Base-by-base conservation (phyloP, 2,888 invertebrate species). In the Myopa tessellatipennis region DNA sequence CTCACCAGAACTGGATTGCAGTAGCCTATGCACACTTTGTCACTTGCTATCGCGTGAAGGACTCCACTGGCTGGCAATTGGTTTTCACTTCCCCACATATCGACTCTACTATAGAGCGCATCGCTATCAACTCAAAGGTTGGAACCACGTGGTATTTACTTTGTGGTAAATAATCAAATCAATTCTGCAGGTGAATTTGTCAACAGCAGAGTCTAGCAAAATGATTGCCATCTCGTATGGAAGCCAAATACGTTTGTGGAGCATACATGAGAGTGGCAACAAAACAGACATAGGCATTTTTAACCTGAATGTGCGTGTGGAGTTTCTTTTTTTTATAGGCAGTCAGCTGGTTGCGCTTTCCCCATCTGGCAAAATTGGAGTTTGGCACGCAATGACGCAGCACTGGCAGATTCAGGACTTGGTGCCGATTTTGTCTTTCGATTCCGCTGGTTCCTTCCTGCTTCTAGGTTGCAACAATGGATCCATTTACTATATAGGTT, bases 321-420 rank as follows among this genome's bases (percentile, higher is more conserved):
- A 99, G 87, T 96, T 97, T 89, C 91, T 99, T 76, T 96, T 99
- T 87, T 99, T 99, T 89, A 98, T 99, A 87, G 98, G 99, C 0
- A 97, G 96, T 82, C 99, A 99, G 87, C 90, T 99, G 82, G 99
- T 99, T n/a, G 98, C 98, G 0, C 90, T 99, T 40, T 97, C 97
- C 65, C 94, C 95, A 3, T 93, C 94, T 8, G 97, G 97, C 6
- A 98, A 98, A 90, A 96, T 99, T 36, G 98, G 99, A 1, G 98
- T 99, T n/a, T 99, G 98, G 98, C 98, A 99, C 89, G 96, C 98
- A 0, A 98, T 98, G 94, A 98, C 98, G 0, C 98, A 98, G 85
- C 98, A 98, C 89, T 99, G 98, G 98, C 98, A 98, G 91, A 95
- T 97, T 63, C 98, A 98, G 88, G 98, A 98, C 89, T 95, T 98